These are phyloP conservation scores for Megalops cyprinoides DNA, from an alignment of 2,797 vertebrate species.

Conservation along the genomic window DNA sequence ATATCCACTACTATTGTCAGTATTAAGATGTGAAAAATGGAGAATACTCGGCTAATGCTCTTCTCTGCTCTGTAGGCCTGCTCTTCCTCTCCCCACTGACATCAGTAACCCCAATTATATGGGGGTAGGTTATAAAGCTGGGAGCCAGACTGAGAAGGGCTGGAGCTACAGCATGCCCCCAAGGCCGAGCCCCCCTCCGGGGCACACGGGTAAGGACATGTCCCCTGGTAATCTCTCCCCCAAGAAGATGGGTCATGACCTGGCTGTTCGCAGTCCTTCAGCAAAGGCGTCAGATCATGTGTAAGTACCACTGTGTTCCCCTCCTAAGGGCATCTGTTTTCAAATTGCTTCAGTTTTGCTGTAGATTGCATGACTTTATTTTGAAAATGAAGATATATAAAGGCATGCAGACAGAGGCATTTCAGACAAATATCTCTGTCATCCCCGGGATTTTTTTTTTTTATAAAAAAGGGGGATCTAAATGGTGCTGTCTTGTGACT, in stretches of 20 bases:
- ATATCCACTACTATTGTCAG: neutral
- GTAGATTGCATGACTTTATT: neutral
- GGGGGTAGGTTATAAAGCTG: constrained; percentile 68
- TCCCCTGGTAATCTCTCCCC: constrained; percentile 69
- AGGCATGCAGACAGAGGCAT: too few relatives aligned
- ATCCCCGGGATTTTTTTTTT: neutral
- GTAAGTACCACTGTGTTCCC: constrained; percentile 69
- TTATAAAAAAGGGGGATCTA: neutral
- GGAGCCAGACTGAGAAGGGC: constrained; percentile 70
- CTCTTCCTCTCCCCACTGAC: constrained; percentile 66
- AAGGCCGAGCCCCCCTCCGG: constrained; percentile 62
- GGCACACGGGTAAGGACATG: constrained; percentile 67
- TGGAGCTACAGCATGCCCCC: constrained; percentile 81
- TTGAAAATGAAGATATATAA: too few relatives aligned
- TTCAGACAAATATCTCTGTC: neutral
- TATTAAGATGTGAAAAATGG: neutral
- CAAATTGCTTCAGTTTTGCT: neutral
- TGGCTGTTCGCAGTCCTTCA: constrained; percentile 61
- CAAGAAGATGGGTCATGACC: constrained; percentile 69
- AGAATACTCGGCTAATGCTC: neutral
- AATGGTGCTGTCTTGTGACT: constrained; percentile 24
- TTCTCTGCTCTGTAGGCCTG: constrained; percentile 59
- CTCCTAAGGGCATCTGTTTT: neutral
- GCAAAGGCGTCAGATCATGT: constrained; percentile 64
- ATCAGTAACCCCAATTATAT: constrained; percentile 87